Base-by-base conservation (phyloP, 2,113 vertebrate species). In the Coracopsis vasa region DNA sequence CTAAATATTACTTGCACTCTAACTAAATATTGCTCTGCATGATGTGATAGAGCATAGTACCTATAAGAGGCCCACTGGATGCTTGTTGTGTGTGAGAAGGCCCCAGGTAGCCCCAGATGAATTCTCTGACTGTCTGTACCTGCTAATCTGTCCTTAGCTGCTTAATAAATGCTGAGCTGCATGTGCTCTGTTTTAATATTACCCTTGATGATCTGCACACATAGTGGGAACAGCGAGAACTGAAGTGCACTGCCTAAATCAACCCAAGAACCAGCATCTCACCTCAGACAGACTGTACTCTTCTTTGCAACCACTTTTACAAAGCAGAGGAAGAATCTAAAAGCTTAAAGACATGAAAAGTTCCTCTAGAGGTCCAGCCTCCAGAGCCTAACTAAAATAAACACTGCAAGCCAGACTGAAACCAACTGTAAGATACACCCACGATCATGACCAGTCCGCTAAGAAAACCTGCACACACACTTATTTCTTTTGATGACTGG, bases 61-160 rank as follows among this genome's bases (percentile, higher is more conserved):
- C n/a, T n/a, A 9, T n/a, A 35, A 11, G n/a, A 45, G 53, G 29
- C n/a, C 6, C 0, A 0, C 21, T 44, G 53, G 41, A 73, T 35
- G 18, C 47, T 39, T 50, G 16, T 1, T n/a, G 29, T 48, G 8
- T 67, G 16, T 16, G 39, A 39, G 16, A 79, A 62, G 31, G 23
- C 27, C 64, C 20, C 11, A 62, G 1, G 27, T 53, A 79, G 64
- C 27, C 24, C 12, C 50, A 44, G n/a, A 67, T 60, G 14, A 51
- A 53, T 64, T 53, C 27, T 69, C 31, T 31, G 17, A 58, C 41
- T 29, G 7, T 35, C 33, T 50, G 28, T 78, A 50, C 27, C 21
- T 62, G 29, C 13, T 1, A 2, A 64, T 51, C 37, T 56, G 27
- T 64, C 42, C 29, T 33, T 50, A 33, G 41, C 5, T 53, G n/a